phyloP scores from a whole-genome alignment of 2,797 vertebrate species.

The Melanotaenia nigrans region DNA sequence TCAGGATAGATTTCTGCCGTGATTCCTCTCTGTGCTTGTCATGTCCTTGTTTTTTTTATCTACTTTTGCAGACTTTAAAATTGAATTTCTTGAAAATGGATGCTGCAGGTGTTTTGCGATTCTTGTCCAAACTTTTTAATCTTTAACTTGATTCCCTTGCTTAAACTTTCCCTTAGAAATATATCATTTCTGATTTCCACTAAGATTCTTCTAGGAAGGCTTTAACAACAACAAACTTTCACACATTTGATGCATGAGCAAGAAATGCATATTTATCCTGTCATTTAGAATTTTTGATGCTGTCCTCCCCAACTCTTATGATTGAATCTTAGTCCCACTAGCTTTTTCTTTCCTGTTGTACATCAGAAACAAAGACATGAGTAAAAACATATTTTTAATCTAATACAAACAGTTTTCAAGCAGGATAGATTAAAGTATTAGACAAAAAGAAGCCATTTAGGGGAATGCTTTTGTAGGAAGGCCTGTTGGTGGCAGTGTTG shows the following conservation, averaged over 20 bases:
- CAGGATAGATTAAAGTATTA: not conserved
- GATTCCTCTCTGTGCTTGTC: conserved; percentile 3
- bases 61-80: conserved; percentile 18
- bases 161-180: not conserved
- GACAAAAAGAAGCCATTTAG: not conserved
- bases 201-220: not conserved
- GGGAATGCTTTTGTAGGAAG: conserved; percentile 2
- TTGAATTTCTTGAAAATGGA: not conserved
- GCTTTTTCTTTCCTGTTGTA: no score
- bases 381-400: not conserved
- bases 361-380: no score
- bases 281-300: no score
- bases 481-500: conserved; percentile 77
- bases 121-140: not conserved
- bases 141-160: not conserved
- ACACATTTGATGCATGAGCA: conserved; percentile 15
- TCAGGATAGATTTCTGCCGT: conserved; percentile 1
- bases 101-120: not conserved
- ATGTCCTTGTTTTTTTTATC: conserved; percentile 20
- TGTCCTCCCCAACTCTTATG: no score
- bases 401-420: not conserved
- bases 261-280: no score
- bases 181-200: not conserved
- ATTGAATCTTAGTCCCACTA: no score
- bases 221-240: not conserved